A percentile compares a stretch with the other conserved stretches of the same genome.
Conservation (phyloP, 2,113 vertebrate genomes). For the Mustela nigripes region DNA sequence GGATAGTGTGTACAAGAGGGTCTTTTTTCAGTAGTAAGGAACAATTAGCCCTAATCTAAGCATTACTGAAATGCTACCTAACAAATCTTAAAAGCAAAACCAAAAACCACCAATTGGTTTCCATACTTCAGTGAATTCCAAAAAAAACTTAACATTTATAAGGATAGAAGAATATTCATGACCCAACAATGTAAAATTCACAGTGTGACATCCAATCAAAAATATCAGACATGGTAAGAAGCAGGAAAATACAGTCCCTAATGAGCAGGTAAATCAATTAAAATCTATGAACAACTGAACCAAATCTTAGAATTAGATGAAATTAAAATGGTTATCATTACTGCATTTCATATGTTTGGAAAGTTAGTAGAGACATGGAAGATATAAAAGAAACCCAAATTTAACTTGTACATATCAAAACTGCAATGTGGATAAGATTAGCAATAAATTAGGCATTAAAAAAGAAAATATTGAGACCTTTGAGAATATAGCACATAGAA, state of each 20-base stretch:
- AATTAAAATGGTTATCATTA: not conserved
- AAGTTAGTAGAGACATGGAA: not conserved
- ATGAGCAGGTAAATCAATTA: not conserved
- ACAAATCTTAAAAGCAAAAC: not conserved
- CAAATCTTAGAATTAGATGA: not conserved
- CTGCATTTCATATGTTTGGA: not conserved
- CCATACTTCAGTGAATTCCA: not conserved
- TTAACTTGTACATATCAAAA: constrained; percentile 21
- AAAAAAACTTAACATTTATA: constrained; percentile 24
- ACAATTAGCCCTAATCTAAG: not conserved
- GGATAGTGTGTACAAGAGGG: not conserved
- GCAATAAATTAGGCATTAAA: not conserved
- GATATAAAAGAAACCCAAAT: constrained; percentile 9
- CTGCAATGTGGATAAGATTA: not conserved
- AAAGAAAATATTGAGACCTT: not conserved
- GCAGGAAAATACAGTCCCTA: not conserved
- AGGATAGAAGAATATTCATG: not conserved
- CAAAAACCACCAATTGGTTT: not conserved
- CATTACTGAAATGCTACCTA: not conserved
- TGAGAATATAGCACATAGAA: not conserved
- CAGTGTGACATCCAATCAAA: not conserved
- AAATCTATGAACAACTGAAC: constrained; percentile 8
- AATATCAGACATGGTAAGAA: not conserved
- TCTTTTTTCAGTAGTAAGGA: not conserved
- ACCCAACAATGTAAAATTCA: not conserved